These are phyloP conservation scores for Semnornis frantzii DNA, from an alignment of 2,113 vertebrate species.

Conservation along the genomic window DNA sequence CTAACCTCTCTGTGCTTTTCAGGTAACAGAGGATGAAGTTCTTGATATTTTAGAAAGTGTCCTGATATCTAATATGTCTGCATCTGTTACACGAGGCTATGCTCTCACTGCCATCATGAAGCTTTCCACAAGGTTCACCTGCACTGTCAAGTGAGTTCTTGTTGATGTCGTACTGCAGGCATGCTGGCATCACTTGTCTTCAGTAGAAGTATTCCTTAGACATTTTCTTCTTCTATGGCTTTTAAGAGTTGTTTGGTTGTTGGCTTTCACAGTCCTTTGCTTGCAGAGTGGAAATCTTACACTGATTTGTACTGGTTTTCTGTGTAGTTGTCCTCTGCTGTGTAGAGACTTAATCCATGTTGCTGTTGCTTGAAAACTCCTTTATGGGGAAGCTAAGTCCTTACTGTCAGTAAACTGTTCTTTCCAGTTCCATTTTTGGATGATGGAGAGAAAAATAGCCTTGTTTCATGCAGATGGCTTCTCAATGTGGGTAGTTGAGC, in stretches of 20 bases:
- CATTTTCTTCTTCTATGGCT: not conserved
- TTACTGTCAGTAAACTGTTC: not conserved
- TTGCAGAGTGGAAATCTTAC: not conserved
- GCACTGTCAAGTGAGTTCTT: slow-evolving; percentile 91
- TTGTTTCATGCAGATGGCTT: not conserved
- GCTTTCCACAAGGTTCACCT: slow-evolving; percentile 94
- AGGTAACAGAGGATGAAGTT: slow-evolving; percentile 99
- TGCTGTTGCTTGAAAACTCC: not conserved
- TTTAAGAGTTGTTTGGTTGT: not conserved
- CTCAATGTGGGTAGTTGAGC: not conserved
- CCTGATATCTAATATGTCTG: slow-evolving; percentile 94
- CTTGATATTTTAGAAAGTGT: slow-evolving; percentile 97
- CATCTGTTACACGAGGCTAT: slow-evolving; percentile 95
- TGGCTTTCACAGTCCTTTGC: not conserved
- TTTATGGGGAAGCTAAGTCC: not conserved
- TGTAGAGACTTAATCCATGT: not conserved
- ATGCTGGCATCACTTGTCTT: not conserved
- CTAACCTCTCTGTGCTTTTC: not conserved
- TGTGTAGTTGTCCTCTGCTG: not conserved
- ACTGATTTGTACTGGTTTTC: not conserved
- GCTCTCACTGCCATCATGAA: slow-evolving; percentile 98
- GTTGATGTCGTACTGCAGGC: not conserved
- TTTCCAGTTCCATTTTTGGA: not conserved
- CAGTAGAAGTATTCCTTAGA: not conserved
- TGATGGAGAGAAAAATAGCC: not conserved